These are phyloP conservation scores for Rutpela maculata DNA, from an alignment of 2,888 invertebrate species.

Conservation along the genomic window DNA sequence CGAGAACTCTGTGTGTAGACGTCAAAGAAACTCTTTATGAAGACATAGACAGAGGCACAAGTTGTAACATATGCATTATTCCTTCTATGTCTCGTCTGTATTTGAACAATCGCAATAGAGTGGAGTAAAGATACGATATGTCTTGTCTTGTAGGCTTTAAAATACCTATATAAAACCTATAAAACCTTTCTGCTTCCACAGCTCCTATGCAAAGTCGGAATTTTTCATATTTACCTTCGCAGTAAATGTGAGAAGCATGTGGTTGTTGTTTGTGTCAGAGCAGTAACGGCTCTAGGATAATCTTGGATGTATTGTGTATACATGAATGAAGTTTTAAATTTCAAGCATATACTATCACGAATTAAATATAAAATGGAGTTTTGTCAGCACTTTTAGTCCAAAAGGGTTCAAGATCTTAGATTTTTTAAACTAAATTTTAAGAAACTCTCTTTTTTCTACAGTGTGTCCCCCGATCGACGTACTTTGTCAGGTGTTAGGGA, in stretches of 20 bases:
- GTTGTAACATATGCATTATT: constrained; percentile 21
- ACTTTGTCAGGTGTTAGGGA: too few species aligned
- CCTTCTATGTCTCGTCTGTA: constrained; percentile 21
- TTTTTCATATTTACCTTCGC: constrained; percentile 16
- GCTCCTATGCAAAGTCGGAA: constrained; percentile 19
- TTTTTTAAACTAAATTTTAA: too few species aligned
- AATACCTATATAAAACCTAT: constrained; percentile 5
- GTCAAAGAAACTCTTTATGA: constrained; percentile 29
- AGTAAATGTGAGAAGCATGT: not conserved
- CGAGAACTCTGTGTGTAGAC: too few species aligned
- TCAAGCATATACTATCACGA: too few species aligned
- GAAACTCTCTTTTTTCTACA: too few species aligned
- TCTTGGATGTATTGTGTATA: too few species aligned
- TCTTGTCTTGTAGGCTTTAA: constrained; percentile 16
- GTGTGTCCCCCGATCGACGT: too few species aligned
- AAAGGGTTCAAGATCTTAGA: too few species aligned
- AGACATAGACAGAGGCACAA: not conserved
- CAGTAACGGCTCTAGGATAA: not conserved
- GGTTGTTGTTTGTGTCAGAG: not conserved
- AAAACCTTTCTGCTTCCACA: constrained; percentile 12
- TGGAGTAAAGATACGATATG: constrained; percentile 19
- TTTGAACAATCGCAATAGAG: constrained; percentile 25
- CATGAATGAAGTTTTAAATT: not conserved
- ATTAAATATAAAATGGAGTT: too few species aligned
- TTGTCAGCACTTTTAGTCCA: too few species aligned